These are phyloP conservation scores for Zaprionus africanus DNA, from an alignment of 1,140 invertebrate genomes.

Conservation along the genomic window DNA sequence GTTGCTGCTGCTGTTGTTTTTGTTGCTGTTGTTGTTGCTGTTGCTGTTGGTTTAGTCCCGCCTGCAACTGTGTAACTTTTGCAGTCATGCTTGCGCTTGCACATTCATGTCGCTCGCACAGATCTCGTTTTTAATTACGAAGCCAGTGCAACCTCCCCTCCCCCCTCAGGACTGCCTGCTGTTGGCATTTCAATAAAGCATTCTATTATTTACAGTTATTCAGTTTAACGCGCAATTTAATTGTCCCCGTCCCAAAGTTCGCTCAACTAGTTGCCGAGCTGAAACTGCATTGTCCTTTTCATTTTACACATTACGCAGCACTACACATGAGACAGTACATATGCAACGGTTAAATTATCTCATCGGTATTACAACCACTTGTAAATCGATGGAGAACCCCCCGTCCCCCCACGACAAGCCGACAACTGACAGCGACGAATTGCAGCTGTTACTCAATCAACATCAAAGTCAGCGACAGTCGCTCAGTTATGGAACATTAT, in stretches of 20 bases:
- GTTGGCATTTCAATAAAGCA: constrained; percentile 65
- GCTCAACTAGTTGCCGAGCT: constrained; percentile 70
- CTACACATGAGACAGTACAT: too few species aligned
- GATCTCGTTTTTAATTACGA: constrained; percentile 74
- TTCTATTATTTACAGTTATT: constrained; percentile 76
- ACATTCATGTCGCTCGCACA: constrained; percentile 54
- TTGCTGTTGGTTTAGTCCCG: constrained; percentile 26
- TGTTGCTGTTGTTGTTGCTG: not conserved
- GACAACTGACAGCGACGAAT: constrained; percentile 30
- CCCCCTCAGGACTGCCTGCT: constrained; percentile 22
- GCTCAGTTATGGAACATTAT: constrained; percentile 27
- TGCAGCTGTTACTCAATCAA: constrained; percentile 69
- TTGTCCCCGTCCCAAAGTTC: constrained; percentile 51
- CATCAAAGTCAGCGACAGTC: constrained; percentile 53
- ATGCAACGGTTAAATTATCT: constrained; percentile 15
- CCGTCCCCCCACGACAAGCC: constrained; percentile 9
- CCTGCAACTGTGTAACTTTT: constrained; percentile 50
- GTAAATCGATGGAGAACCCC: not conserved
- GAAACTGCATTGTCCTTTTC: constrained; percentile 56
- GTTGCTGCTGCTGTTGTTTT: constrained; percentile 18
- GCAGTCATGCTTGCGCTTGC: constrained; percentile 31
- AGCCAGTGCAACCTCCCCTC: constrained; percentile 13
- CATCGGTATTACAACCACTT: constrained; percentile 29
- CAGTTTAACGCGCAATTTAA: constrained; percentile 75
- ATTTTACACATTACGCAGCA: constrained; percentile 3